phyloP scores from a whole-genome alignment of 2,888 invertebrate genomes.

The Aspidiotus destructor region DNA sequence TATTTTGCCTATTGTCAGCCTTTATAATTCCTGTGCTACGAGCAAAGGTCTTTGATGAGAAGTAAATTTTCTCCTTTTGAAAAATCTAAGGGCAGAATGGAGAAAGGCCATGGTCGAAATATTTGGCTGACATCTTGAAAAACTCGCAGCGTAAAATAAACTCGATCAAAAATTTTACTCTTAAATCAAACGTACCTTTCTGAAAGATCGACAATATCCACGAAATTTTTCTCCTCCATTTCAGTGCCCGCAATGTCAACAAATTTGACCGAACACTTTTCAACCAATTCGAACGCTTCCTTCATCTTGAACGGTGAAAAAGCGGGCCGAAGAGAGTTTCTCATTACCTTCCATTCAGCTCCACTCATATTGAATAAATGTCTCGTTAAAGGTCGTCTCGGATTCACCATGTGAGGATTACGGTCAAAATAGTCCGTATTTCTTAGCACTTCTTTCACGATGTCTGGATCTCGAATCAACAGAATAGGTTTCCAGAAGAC shows the following conservation, averaged over 20 bases:
- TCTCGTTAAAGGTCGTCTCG: constrained; percentile 41
- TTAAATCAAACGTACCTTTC: too few species aligned
- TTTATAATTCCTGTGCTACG: too few species aligned
- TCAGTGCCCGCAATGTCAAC: not conserved
- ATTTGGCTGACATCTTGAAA: too few species aligned
- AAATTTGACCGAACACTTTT: constrained; percentile 42
- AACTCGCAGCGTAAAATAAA: too few species aligned
- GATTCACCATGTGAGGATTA: constrained; percentile 40
- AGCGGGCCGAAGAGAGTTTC: constrained; percentile 47
- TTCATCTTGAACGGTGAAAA: constrained; percentile 50
- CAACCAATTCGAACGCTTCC: constrained; percentile 46
- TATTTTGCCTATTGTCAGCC: too few species aligned
- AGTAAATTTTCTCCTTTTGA: too few species aligned
- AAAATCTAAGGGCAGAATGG: too few species aligned
- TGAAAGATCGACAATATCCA: too few species aligned
- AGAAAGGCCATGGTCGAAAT: too few species aligned
- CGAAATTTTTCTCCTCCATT: too few species aligned
- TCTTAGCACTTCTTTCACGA: constrained; percentile 45
- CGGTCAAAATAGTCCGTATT: constrained; percentile 47
- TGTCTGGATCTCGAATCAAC: constrained; percentile 44
- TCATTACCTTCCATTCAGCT: constrained; percentile 47
- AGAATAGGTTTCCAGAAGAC: constrained; percentile 45
- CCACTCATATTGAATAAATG: constrained; percentile 45
- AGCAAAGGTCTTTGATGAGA: too few species aligned
- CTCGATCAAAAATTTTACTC: too few species aligned